Base-by-base conservation (phyloP, 2,113 vertebrate species). In the Calyptomena viridis region DNA sequence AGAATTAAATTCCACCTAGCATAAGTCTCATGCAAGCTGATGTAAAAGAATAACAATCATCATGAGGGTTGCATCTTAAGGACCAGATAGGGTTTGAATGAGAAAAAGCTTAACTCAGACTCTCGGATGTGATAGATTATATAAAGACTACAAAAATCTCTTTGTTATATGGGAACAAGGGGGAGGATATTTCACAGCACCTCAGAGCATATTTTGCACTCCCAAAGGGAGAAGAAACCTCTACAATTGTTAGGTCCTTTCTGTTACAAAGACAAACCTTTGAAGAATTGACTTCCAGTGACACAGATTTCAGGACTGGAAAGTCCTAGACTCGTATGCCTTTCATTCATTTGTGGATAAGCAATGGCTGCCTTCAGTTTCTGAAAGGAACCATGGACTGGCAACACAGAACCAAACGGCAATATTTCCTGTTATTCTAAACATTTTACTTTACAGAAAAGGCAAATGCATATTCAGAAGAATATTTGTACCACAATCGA, bases 1-100 rank as follows among this genome's bases (percentile, higher is more conserved):
- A 78, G 40, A 76, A 59, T 47, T 64, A 87, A 66, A 39, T 77
- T 83, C 10, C 10, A 52, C 35, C 37, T 87, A 56, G 17, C n/a
- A 17, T 0, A 0, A 56, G 14, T 19, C 16, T 33, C 25, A 8
- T 20, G 52, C 59, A 55, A 82, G 27, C 0, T 52, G 40, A 63
- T 56, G 21, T 49, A n/a, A 37, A 76, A 92, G 46, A 71, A 50
- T 31, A 64, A 20, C 5, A 68, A 39, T 3, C 59, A 49, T 30
- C 24, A 42, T 23, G 14, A 56, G 14, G 50, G n/a, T 56, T 73
- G 46, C 28, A 76, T n/a, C 23, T 49, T 62, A 81, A 80, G 47
- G 50, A 74, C 8, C 18, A 74, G n/a, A 12, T 17, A 46, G 33
- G 24, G 28, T 46, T 53, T 63, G 74, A 73, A 62, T 67, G 28